These are phyloP conservation scores for Phallusia fumigata DNA, from an alignment of 23 tunicate genomes.

Conservation along the genomic window DNA sequence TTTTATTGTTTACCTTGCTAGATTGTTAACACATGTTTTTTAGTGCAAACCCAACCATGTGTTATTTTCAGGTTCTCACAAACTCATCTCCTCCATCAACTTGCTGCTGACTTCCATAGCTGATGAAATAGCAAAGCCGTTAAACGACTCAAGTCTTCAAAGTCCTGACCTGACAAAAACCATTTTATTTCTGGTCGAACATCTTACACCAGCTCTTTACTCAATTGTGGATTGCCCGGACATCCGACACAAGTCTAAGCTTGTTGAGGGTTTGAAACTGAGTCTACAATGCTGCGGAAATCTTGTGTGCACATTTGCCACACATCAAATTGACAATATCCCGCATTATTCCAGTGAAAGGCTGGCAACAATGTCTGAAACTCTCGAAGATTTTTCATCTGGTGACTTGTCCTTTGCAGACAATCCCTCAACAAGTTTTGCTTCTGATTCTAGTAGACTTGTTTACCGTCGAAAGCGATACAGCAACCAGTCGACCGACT, in stretches of 20 bases:
- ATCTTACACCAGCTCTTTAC: background rate
- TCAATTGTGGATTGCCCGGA: background rate
- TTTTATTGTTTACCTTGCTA: no score
- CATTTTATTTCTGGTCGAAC: background rate
- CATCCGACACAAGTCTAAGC: background rate
- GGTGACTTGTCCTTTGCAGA: background rate
- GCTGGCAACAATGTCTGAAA: background rate
- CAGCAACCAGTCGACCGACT: background rate
- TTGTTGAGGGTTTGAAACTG: conserved; percentile 4
- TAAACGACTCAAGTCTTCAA: background rate
- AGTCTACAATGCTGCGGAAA: background rate
- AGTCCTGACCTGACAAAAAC: background rate
- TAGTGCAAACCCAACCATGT: background rate
- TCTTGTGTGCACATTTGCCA: background rate
- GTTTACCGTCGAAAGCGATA: background rate
- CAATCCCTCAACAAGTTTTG: background rate
- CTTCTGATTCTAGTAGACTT: background rate
- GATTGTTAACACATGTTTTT: no score
- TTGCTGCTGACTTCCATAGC: background rate
- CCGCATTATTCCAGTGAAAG: background rate
- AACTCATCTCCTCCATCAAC: background rate
- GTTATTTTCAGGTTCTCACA: background rate
- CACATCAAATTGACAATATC: background rate
- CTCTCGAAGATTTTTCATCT: background rate
- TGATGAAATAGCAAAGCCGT: background rate